These are phyloP conservation scores for Platynereis dumerilii DNA, from an alignment of 2,888 invertebrate species.

Conservation along the genomic window DNA sequence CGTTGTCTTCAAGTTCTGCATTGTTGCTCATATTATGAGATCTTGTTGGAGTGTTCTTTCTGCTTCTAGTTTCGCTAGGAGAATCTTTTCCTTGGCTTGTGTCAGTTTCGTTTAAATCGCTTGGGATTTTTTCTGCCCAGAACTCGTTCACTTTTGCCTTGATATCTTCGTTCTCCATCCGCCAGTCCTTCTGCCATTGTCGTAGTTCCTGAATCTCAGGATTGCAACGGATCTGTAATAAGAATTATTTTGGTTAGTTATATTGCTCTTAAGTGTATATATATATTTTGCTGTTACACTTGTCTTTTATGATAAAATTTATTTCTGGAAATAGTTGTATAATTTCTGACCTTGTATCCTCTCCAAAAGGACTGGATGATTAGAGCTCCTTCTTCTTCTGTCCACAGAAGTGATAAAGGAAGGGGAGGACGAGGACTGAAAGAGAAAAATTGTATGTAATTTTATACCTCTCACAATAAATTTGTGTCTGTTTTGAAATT, in stretches of 20 bases:
- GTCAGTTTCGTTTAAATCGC: constrained; percentile 12
- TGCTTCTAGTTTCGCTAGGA: too few species aligned
- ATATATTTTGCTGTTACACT: too few species aligned
- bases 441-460: too few species aligned
- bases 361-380: constrained; percentile 61
- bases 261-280: too few species aligned
- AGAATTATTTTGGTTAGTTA: too few species aligned
- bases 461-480: too few species aligned
- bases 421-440: constrained; percentile 61
- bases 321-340: background rate
- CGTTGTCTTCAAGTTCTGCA: too few species aligned
- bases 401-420: constrained; percentile 61
- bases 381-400: constrained; percentile 60
- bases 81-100: too few species aligned
- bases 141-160: constrained; percentile 54
- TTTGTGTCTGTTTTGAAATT: too few species aligned
- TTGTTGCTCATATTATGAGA: too few species aligned
- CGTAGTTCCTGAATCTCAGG: constrained; percentile 60
- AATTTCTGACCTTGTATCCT: constrained; percentile 54
- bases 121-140: constrained; percentile 46
- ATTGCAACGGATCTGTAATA: constrained; percentile 51
- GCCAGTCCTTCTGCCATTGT: constrained; percentile 62
- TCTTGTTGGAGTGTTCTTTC: too few species aligned
- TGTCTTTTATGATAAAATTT: background rate
- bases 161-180: constrained; percentile 57